Evolutionary conservation across 2,113 vertebrate genomes (phyloP).

Genomic region (Sardina pilchardus): DNA sequence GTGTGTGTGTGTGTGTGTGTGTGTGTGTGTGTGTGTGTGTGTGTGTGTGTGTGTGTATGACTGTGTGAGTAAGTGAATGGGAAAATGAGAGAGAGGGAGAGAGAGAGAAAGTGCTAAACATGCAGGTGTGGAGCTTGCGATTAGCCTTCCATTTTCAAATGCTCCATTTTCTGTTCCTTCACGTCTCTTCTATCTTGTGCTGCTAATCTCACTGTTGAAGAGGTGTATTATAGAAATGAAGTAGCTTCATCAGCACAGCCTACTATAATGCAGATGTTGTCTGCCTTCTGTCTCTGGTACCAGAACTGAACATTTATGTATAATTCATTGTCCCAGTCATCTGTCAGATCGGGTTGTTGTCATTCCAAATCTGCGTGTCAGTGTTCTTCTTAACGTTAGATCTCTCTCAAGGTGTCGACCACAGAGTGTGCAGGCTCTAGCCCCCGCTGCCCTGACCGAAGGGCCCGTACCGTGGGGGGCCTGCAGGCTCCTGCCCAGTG

Average conservation of each 20-base stretch:
- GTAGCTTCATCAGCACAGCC: neutral
- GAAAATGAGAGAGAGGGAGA: neutral
- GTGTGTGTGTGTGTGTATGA: neutral
- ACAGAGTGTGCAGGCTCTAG: neutral
- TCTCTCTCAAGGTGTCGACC: slow-evolving; percentile 2
- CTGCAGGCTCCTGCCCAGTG: neutral
- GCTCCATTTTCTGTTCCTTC: neutral
- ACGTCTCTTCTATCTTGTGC: neutral
- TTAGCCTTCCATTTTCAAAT: neutral
- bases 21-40: neutral
- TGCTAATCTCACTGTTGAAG: neutral
- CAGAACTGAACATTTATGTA: neutral
- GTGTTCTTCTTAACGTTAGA: neutral
- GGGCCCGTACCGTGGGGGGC: neutral
- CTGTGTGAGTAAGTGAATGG: neutral
- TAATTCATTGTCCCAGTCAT: neutral
- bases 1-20: neutral
- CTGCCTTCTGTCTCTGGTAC: neutral
- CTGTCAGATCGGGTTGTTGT: neutral
- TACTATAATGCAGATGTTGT: neutral
- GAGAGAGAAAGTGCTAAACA: neutral
- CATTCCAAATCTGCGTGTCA: neutral
- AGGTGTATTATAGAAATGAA: neutral
- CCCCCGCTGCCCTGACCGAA: neutral
- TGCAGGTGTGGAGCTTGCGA: neutral